A percentile compares a stretch with the other conserved stretches of the same genome.
Conservation (phyloP, 2,113 vertebrate genomes). For the Oenanthe melanoleuca region DNA sequence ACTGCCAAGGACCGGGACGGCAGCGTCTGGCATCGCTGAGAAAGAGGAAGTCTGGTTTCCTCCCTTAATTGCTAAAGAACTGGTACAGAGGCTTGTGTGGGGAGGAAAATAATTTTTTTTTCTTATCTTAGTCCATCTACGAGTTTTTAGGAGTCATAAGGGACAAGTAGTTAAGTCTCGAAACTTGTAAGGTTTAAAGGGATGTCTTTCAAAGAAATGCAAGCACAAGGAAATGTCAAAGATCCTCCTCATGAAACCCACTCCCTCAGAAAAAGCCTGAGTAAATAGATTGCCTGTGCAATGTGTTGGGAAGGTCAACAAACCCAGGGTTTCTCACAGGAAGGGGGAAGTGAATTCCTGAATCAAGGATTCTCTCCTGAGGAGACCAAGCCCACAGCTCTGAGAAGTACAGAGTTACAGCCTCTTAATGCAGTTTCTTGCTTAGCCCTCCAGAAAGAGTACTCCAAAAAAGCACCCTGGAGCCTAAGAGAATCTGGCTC, state of each 20-base stretch:
- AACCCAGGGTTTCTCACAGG: neutral
- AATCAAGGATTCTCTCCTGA: slow-evolving; percentile 21
- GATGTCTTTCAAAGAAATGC: neutral
- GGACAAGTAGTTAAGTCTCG: neutral
- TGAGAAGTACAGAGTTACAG: neutral
- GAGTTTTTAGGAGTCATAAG: neutral
- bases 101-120: neutral
- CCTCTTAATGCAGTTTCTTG: neutral
- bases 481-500: neutral
- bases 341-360: slow-evolving; percentile 35
- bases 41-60: slow-evolving; percentile 77
- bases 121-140: neutral
- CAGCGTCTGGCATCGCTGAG: slow-evolving; percentile 4
- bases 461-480: neutral
- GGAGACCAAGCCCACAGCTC: neutral
- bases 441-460: neutral
- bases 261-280: slow-evolving; percentile 5
- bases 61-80: slow-evolving; percentile 62
- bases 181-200: neutral
- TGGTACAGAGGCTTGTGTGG: neutral
- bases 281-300: slow-evolving; percentile 40
- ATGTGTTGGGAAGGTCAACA: slow-evolving; percentile 48
- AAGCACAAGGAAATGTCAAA: neutral
- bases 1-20: neutral
- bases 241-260: neutral